Conservation (phyloP, 2,797 vertebrate species). For the Clarias platycephalus region DNA sequence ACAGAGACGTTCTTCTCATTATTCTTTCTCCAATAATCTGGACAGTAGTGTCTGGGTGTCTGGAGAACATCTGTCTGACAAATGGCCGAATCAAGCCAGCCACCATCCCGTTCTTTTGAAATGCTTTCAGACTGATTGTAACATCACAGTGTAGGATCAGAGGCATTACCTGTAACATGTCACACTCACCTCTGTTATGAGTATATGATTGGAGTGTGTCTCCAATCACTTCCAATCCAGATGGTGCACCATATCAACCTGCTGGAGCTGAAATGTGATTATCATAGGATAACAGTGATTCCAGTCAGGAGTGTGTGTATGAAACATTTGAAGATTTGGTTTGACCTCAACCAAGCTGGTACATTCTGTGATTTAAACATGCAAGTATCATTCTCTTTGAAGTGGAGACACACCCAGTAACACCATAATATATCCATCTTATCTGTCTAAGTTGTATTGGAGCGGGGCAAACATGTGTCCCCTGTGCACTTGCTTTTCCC, state of each 20-base stretch:
- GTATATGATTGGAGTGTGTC: not conserved
- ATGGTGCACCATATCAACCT: not conserved
- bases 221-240: not conserved
- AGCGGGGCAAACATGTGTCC: not conserved
- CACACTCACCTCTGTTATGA: slow-evolving; percentile 15
- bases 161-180: not conserved
- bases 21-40: not conserved
- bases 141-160: not conserved
- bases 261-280: slow-evolving; percentile 30
- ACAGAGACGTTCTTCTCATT: not conserved
- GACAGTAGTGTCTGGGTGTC: slow-evolving; percentile 1
- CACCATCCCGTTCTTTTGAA: not conserved
- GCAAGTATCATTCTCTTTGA: slow-evolving; percentile 5
- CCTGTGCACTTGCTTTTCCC: not conserved
- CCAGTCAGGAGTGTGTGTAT: not conserved
- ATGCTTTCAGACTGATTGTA: not conserved
- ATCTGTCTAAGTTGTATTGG: not conserved
- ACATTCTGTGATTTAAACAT: slow-evolving; percentile 1
- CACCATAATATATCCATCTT: slow-evolving; percentile 4
- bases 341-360: slow-evolving; percentile 6
- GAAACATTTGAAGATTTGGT: slow-evolving; percentile 34
- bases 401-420: slow-evolving; percentile 3
- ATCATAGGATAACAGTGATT: slow-evolving; percentile 37
- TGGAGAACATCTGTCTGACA: slow-evolving; percentile 8
- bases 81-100: slow-evolving; percentile 14